These are phyloP conservation scores for Paradoxurus hermaphroditus DNA, from an alignment of 2,113 vertebrate genomes.

Conservation along the genomic window DNA sequence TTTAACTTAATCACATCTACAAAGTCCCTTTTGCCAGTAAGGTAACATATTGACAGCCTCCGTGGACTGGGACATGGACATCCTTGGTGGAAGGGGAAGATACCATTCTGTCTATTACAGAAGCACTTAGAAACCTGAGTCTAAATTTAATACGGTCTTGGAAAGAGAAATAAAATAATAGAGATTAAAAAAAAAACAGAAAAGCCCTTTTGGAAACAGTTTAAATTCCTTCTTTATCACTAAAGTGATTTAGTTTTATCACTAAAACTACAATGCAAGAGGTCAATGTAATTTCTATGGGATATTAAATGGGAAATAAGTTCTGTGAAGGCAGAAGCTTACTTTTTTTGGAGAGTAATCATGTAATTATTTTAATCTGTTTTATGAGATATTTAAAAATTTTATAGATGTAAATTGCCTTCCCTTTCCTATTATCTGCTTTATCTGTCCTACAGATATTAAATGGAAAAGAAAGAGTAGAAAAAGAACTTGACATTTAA, in stretches of 20 bases:
- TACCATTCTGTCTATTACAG: neutral
- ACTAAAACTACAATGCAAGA: neutral
- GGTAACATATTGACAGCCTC: neutral
- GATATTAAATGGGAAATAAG: neutral
- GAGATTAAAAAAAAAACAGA: neutral
- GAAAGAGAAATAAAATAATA: neutral
- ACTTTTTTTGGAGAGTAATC: neutral
- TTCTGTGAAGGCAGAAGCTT: neutral
- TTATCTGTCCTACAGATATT: neutral
- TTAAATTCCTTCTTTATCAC: neutral
- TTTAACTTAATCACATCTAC: neutral
- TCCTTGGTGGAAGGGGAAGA: neutral
- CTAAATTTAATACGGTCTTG: neutral
- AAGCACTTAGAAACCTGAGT: neutral
- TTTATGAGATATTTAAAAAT: neutral
- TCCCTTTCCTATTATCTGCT: neutral
- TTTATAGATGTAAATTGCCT: neutral
- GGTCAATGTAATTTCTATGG: neutral
- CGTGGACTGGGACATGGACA: neutral
- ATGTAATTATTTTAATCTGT: neutral
- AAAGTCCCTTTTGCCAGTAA: neutral
- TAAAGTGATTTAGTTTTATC: constrained; percentile 31
- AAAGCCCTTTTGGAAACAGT: neutral
- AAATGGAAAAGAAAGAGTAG: neutral
- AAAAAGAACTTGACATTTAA: neutral